These are phyloP conservation scores for Epistrophe eligans DNA, from an alignment of 2,888 invertebrate species.

Conservation along the genomic window DNA sequence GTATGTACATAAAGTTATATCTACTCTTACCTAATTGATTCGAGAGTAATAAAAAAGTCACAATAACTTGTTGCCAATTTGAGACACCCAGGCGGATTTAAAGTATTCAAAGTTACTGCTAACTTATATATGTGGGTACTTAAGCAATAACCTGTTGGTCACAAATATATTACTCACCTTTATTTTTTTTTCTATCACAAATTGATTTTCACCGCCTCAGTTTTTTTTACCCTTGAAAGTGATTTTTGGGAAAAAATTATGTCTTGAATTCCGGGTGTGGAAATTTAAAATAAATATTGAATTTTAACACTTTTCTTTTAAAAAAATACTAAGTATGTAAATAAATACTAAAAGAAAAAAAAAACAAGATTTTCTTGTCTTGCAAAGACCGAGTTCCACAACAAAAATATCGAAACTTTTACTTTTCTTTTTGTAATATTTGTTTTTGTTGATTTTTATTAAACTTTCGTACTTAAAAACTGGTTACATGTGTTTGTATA, in stretches of 20 bases:
- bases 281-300: neutral
- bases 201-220: constrained; percentile 1
- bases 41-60: neutral
- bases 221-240: constrained; percentile 27
- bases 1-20: neutral
- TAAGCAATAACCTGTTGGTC: constrained; percentile 29
- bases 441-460: constrained; percentile 33
- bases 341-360: constrained; percentile 30
- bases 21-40: constrained; percentile 10
- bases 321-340: neutral
- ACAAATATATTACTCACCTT: constrained; percentile 51
- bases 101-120: neutral
- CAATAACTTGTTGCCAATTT: constrained; percentile 14
- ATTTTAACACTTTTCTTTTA: constrained; percentile 21
- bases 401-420: constrained; percentile 59
- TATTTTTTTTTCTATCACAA: constrained; percentile 29
- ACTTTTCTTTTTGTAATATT: constrained; percentile 45
- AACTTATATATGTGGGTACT: neutral
- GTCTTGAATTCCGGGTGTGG: neutral
- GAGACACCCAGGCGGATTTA: neutral
- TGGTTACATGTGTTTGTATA: constrained; percentile 31
- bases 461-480: constrained; percentile 53
- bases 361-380: constrained; percentile 38
- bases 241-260: constrained; percentile 10
- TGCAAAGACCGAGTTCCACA: constrained; percentile 29